Percentiles rank a stretch among this genome's conserved stretches.
phyloP scores from a whole-genome alignment of 2,797 vertebrate species.

The Pipistrellus pipistrellus region DNA sequence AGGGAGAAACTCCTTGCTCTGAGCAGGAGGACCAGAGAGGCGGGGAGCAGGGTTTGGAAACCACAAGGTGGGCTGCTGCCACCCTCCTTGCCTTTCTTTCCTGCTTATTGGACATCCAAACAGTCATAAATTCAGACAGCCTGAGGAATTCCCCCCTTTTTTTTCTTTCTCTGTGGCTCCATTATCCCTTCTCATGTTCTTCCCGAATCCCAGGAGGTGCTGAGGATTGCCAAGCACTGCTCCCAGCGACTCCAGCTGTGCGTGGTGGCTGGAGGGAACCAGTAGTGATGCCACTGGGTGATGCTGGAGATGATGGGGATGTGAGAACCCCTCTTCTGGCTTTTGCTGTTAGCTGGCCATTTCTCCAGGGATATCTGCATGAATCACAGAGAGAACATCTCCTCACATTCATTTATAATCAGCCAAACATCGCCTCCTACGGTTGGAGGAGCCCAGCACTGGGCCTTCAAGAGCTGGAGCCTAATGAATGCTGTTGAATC shows the following conservation, averaged over 20 bases:
- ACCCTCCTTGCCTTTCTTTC: neutral
- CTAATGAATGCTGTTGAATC: neutral
- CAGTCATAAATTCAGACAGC: neutral
- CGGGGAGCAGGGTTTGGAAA: neutral
- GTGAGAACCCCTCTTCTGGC: neutral
- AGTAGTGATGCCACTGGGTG: neutral
- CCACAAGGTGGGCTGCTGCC: neutral
- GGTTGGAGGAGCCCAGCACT: neutral
- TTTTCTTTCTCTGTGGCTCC: neutral
- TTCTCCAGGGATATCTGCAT: constrained; percentile 53
- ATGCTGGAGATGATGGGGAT: neutral
- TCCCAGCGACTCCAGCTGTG: neutral
- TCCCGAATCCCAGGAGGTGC: neutral
- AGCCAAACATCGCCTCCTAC: neutral
- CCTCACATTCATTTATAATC: constrained; percentile 32
- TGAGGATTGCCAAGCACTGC: neutral
- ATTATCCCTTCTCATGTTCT: neutral
- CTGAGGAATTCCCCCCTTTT: neutral
- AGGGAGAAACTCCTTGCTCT: neutral
- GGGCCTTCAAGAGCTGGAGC: neutral
- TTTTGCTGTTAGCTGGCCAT: constrained; percentile 21
- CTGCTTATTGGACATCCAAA: neutral
- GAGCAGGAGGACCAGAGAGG: neutral
- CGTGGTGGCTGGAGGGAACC: neutral
- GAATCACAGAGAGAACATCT: constrained; percentile 37